Evolutionary conservation across 2,888 invertebrate species (phyloP).

Genomic region (Merodon equestris): DNA sequence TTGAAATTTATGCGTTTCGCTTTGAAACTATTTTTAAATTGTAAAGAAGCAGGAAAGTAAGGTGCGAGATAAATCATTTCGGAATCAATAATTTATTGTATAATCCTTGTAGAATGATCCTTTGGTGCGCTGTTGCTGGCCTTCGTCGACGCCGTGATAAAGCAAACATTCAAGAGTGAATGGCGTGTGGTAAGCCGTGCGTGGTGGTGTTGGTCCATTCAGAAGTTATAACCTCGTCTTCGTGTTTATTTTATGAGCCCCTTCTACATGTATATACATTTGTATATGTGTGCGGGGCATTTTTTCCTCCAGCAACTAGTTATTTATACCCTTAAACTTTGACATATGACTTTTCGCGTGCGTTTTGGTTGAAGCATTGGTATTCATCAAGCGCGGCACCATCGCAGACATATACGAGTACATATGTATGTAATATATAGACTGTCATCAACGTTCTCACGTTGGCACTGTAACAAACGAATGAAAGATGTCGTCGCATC

Average conservation of each 20-base stretch:
- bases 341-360: slow-evolving; percentile 65
- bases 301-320: slow-evolving; percentile 52
- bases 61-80: slow-evolving; percentile 53
- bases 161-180: slow-evolving; percentile 22
- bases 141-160: slow-evolving; percentile 46
- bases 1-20: slow-evolving; percentile 41
- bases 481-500: slow-evolving; percentile 11
- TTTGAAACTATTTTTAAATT: slow-evolving; percentile 30
- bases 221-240: slow-evolving; percentile 59
- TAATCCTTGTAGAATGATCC: slow-evolving; percentile 54
- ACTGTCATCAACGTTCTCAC: slow-evolving; percentile 4
- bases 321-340: slow-evolving; percentile 64
- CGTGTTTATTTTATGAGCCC: slow-evolving; percentile 66
- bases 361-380: slow-evolving; percentile 61
- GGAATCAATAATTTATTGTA: slow-evolving; percentile 55
- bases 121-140: slow-evolving; percentile 36
- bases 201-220: slow-evolving; percentile 49
- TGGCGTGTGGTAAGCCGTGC: too few relatives aligned
- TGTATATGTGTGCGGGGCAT: slow-evolving; percentile 21
- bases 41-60: neutral
- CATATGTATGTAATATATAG: too few relatives aligned
- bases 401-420: slow-evolving; percentile 31
- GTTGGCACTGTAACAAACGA: slow-evolving; percentile 45
- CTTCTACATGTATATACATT: slow-evolving; percentile 33
- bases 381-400: slow-evolving; percentile 64